Evolutionary conservation across 1,140 invertebrate genomes (phyloP).

Genomic region (Drosophila miranda): DNA sequence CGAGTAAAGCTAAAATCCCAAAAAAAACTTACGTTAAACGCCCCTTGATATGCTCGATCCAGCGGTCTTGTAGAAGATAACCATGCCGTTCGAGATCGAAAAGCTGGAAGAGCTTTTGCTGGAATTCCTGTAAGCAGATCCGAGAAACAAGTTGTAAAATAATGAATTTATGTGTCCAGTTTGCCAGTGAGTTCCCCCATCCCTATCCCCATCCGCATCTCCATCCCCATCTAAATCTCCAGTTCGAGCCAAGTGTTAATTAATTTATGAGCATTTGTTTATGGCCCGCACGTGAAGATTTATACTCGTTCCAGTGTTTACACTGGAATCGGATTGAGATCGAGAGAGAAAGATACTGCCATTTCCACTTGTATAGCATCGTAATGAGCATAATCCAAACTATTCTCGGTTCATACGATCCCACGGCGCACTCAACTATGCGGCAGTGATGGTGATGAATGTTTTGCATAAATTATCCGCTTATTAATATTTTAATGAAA

Average conservation of each 20-base stretch:
- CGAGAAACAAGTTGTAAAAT: conserved; percentile 54
- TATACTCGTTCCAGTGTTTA: conserved; percentile 42
- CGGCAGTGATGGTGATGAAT: conserved; percentile 33
- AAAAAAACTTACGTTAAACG: conserved; percentile 88
- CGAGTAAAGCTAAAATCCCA: too few species aligned
- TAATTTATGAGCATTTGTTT: conserved; percentile 68
- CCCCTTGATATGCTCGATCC: conserved; percentile 92
- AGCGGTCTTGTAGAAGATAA: conserved; percentile 90
- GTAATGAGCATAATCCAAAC: conserved; percentile 51
- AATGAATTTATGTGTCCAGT: conserved; percentile 51
- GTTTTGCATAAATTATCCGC: conserved; percentile 57
- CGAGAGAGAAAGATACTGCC: not conserved
- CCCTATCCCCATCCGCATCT: too few species aligned
- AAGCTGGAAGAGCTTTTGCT: conserved; percentile 89
- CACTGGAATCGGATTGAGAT: conserved; percentile 2
- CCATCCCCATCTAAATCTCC: not conserved
- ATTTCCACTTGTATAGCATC: too few species aligned
- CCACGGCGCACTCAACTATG: conserved; percentile 20
- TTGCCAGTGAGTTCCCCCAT: not conserved
- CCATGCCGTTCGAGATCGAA: conserved; percentile 90
- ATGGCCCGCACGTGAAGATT: conserved; percentile 48
- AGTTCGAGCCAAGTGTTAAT: conserved; percentile 50
- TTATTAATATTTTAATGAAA: conserved; percentile 71
- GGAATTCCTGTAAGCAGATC: conserved; percentile 87
- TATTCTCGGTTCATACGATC: conserved; percentile 27